A percentile compares a stretch with the other conserved stretches of the same genome.
phyloP scores from a whole-genome alignment of 2,888 invertebrate genomes.

The Allacma fusca region DNA sequence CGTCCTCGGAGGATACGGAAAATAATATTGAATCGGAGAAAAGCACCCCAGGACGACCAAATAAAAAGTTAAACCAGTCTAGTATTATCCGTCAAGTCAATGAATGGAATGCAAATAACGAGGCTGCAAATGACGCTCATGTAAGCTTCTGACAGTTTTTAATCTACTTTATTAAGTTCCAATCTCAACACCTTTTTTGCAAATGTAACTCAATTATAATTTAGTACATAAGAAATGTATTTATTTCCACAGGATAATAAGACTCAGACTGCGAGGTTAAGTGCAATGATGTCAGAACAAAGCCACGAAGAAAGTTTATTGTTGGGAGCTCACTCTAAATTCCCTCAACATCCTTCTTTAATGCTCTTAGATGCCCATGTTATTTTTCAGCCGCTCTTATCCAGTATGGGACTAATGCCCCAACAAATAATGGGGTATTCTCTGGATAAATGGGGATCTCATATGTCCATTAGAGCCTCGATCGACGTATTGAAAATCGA shows the following conservation, averaged over 20 bases:
- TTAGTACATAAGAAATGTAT: too few relatives aligned
- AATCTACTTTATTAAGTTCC: too few relatives aligned
- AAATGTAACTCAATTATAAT: too few relatives aligned
- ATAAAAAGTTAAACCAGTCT: conserved; percentile 49
- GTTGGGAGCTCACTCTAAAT: conserved; percentile 60
- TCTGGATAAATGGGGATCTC: conserved; percentile 87
- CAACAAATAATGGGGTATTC: conserved; percentile 76
- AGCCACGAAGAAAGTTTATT: conserved; percentile 60
- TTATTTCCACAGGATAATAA: background rate
- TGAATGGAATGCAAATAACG: conserved; percentile 59
- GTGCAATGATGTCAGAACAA: conserved; percentile 56
- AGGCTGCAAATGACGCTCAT: conserved; percentile 30
- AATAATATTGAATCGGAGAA: conserved; percentile 50
- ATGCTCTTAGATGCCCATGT: conserved; percentile 87
- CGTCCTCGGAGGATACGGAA: conserved; percentile 46
- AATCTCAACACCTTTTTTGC: too few relatives aligned
- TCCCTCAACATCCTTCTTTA: conserved; percentile 60
- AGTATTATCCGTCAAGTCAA: conserved; percentile 57
- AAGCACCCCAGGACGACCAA: conserved; percentile 53
- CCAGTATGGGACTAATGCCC: conserved; percentile 83
- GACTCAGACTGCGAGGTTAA: conserved; percentile 39
- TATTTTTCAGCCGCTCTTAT: conserved; percentile 89
- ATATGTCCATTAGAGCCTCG: conserved; percentile 81
- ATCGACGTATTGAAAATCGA: conserved; percentile 90
- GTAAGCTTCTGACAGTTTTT: background rate